phyloP scores from a whole-genome alignment of 2,113 vertebrate genomes.

The Malurus melanocephalus region DNA sequence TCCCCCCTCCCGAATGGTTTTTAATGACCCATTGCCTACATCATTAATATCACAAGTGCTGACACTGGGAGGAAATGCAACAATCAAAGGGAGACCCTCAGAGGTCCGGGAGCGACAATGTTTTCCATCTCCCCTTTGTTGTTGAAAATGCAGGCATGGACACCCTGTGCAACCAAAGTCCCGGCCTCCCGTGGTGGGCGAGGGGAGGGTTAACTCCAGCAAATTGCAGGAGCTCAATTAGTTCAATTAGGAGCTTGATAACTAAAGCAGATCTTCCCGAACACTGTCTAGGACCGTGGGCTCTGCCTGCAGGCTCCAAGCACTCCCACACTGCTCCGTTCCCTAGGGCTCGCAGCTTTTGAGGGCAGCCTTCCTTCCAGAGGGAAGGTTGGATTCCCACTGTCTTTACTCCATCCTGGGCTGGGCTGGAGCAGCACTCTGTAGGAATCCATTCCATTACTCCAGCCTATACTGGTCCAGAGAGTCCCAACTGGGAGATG shows the following conservation, averaged over 20 bases:
- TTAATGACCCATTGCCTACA: conserved; percentile 44
- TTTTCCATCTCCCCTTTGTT: conserved; percentile 36
- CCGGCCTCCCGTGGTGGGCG: background rate
- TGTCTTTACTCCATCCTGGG: background rate
- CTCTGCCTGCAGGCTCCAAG: conserved; percentile 25
- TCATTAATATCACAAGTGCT: conserved; percentile 60
- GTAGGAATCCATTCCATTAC: background rate
- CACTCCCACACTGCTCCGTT: background rate
- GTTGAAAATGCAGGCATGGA: accelerated
- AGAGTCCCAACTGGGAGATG: background rate
- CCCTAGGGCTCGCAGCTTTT: conserved; percentile 39
- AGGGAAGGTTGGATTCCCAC: background rate
- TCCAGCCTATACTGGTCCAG: background rate
- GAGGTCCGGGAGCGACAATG: conserved; percentile 17
- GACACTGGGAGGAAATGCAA: conserved; percentile 36
- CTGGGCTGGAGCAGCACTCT: background rate
- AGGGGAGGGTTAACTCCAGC: conserved; percentile 27
- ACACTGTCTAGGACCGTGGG: background rate
- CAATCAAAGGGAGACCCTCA: conserved; percentile 53
- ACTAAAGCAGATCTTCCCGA: conserved; percentile 33
- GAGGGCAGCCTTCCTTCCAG: background rate
- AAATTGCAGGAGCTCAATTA: conserved; percentile 55
- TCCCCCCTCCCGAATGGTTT: background rate
- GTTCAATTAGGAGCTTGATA: conserved; percentile 49
- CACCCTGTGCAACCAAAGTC: background rate